Base-by-base conservation (phyloP, 2,888 invertebrate genomes). In the Meteorus colon region DNA sequence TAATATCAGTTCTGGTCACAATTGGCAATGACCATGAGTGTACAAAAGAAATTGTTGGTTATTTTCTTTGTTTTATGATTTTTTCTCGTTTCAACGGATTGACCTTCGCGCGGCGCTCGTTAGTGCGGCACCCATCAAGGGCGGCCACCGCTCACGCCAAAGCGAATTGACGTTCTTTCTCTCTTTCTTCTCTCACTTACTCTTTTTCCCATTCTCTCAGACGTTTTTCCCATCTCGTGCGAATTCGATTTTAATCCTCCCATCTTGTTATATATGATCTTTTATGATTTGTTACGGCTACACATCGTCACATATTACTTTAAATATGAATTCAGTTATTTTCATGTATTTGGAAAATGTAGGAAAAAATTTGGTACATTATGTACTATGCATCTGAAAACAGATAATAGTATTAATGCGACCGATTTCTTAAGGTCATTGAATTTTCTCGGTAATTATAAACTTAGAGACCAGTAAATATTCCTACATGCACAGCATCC, bases 401-500 rank as follows among this genome's bases (percentile, higher is more conserved):
- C 0, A 48, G 16, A 48, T 48, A 48, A 48, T 48, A n/a, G n/a
- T 48, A n/a, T 48, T 4, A 45, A 10, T 45, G 45, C 41, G 78
- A 80, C 82, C 82, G 83, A 85, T 84, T 84, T 71, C 76, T 82
- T 81, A 80, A 77, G 79, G 80, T 82, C 77, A 79, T 79, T 82
- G 81, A 81, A 59, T 84, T 82, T 85, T 84, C 85, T 83, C 76
- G 84, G 85, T 86, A 87, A 87, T 87, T 87, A 86, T 87, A 87
- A 87, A 87, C 87, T 87, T 84, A 85, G 86, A 85, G 85, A 84
- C 83, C 82, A 84, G 84, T 85, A 85, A 87, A 87, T 87, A 86
- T 85, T 84, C 82, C 79, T 81, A 82, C 82, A 34, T 63, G 34
- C 16, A n/a, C 48, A n/a, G 48, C 48, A 48, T 48, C 48, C 48